Evolutionary conservation across 1,140 invertebrate species (phyloP), one percentile per base, ranked within the genome.

Genomic region (Goniozus legneri): DNA sequence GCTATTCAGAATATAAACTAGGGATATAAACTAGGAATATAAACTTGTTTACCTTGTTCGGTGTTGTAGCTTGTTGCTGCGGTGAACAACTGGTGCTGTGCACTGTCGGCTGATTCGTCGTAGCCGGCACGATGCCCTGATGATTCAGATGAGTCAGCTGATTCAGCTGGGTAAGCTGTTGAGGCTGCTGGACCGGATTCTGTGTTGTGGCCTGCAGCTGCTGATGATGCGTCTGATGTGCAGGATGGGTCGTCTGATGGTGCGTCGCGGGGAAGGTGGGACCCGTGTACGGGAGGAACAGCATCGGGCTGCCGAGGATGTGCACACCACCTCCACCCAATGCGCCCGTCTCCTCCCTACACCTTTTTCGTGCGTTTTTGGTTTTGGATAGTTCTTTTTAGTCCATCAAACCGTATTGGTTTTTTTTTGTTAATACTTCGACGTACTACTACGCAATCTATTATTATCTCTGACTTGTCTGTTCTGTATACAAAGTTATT

Each of bases 221-320:
- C 56, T 75, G 71, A 58, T 76, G 71, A 62, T 75, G 70, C 48
- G 67, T 66, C 61, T 72, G 72, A 62, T 73, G 69, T 31, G 61
- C 61, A 51, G 72, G 66, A 43, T 72, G 70, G 56, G 63, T 62
- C 58, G 71, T 69, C 59, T 75, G 72, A 53, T 74, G 72, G 60
- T 73, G 65, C 47, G 68, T 69, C 46, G 75, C 67, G 53, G 74
- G 69, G 52, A 71, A 73, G 60, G 73, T 73, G 54, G 76, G 73
- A 48, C 76, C 75, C 63, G 71, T 72, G 62, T 77, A 77, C 64
- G 76, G 77, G 57, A 78, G 74, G 71, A 78, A 78, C 67, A 78
- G 76, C 76, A 77, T 77, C 64, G 77, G 76, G 62, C 71, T 69
- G 65, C 73, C 68, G 68, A 75, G 71, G 65, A 75, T 73, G 66